phyloP scores from a whole-genome alignment of 1,140 invertebrate species.

The Zaprionus tsacasi region DNA sequence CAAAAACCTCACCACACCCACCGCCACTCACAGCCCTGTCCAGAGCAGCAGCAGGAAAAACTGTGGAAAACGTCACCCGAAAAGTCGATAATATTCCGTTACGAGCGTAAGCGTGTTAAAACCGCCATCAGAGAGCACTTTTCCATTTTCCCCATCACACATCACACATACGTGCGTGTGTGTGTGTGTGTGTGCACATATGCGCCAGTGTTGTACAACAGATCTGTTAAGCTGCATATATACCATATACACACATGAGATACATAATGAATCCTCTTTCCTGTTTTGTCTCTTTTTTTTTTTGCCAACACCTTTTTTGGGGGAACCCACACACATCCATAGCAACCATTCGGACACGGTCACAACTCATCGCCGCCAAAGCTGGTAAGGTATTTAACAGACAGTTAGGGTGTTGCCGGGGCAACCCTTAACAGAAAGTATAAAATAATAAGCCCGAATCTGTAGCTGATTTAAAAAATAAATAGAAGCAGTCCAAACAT shows the following conservation, averaged over 20 bases:
- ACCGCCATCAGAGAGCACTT: constrained; percentile 65
- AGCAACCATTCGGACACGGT: constrained; percentile 50
- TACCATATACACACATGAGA: background rate
- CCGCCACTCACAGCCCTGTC: constrained; percentile 36
- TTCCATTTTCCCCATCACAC: constrained; percentile 16
- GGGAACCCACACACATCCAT: constrained; percentile 22
- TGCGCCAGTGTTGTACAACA: background rate
- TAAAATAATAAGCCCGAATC: constrained; percentile 59
- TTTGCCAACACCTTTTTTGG: constrained; percentile 35
- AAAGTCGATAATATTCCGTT: constrained; percentile 80
- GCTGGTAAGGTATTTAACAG: constrained; percentile 23
- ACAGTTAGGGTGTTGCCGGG: background rate
- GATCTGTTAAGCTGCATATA: constrained; percentile 1
- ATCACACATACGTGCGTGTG: background rate
- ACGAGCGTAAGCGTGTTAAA: constrained; percentile 73
- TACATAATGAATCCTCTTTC: constrained; percentile 28
- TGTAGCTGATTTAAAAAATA: constrained; percentile 60
- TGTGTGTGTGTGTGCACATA: background rate
- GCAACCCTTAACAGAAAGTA: constrained; percentile 32
- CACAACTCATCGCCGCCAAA: constrained; percentile 22
- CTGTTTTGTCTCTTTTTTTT: constrained; percentile 21
- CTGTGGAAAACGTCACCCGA: constrained; percentile 66
- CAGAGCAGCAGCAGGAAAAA: constrained; percentile 38
- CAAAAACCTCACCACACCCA: constrained; percentile 58
- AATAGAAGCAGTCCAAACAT: constrained; percentile 7